Base-by-base conservation (phyloP, 23 tunicate species). In the Styela clava region DNA sequence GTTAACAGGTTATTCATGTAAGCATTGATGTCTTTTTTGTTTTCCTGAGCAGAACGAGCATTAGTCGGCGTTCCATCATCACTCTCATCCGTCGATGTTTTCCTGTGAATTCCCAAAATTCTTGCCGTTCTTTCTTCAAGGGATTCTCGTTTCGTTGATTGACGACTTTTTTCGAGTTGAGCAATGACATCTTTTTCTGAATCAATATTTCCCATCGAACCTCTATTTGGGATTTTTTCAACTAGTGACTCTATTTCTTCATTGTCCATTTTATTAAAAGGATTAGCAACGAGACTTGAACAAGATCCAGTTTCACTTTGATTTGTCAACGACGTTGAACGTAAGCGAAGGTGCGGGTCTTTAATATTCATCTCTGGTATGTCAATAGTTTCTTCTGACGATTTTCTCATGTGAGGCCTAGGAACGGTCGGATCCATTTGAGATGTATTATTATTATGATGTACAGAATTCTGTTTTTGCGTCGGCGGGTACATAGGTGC, bases 51-150 rank as follows among this genome's bases (percentile, higher is more conserved):
- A 20, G 24, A 22, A 51, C 0, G 30, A 51, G 35, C n/a, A 37
- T 2, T 28, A 0, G 81, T 33, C 24, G 12, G 24, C 16, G 30
- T n/a, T 33, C 44, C 30, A 33, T 76, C 64, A 22, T 36, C 63
- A 26, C 65, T 52, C 37, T 76, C 64, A 34, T 71, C 77, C 16
- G 77, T 71, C 23, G 77, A 71, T 52, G 64, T 52, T 24, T 30
- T 36, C 16, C 81, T 25, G 24, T 76, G 81, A 12, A 76, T 76
- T 23, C 97, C 97, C 21, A 92, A 67, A 31, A 92, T 92, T 35
- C 97, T 51, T 19, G 97, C 97, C 2, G 97, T 89, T 79, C 97
- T 73, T 76, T 92, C 91, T 70, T 92, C 92, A 31, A 92, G 86
- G 37, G 91, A 86, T 68, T 92, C 97, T n/a, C 26, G 27, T 44